Evolutionary conservation across 2,113 vertebrate species (phyloP).

Genomic region (Mirza zaza): DNA sequence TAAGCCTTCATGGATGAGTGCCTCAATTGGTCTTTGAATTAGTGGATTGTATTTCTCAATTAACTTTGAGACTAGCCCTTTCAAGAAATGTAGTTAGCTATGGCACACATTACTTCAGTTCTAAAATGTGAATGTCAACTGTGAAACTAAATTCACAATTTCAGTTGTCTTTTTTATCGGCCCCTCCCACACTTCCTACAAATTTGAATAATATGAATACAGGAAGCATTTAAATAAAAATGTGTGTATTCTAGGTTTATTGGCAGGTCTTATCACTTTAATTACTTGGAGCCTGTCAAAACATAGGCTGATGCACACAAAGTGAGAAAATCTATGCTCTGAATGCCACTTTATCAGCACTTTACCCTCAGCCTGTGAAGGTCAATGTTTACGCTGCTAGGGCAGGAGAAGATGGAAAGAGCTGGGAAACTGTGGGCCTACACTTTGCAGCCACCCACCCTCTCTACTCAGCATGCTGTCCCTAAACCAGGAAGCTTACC

Average conservation of each 20-base stretch:
- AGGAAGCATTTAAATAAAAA: constrained; percentile 38
- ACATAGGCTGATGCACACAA: not conserved
- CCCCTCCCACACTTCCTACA: constrained; percentile 40
- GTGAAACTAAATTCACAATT: constrained; percentile 54
- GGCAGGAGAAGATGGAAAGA: not conserved
- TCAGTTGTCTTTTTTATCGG: constrained; percentile 32
- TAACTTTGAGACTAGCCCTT: constrained; percentile 50
- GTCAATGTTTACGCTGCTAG: not conserved
- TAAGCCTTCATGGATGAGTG: constrained; percentile 41
- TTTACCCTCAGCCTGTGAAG: not conserved
- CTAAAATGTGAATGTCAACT: constrained; percentile 45
- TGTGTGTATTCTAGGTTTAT: constrained; percentile 22
- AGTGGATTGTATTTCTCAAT: constrained; percentile 56
- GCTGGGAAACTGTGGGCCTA: not conserved
- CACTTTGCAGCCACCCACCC: fast-evolving
- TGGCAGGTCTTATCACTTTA: constrained; percentile 9
- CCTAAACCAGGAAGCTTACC: not conserved
- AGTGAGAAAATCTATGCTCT: not conserved
- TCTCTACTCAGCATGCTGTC: fast-evolving
- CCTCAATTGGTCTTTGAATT: constrained; percentile 52
- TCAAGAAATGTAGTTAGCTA: constrained; percentile 6
- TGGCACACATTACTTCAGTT: not conserved
- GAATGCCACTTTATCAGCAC: not conserved
- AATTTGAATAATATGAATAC: constrained; percentile 7
- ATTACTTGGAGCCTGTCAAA: constrained; percentile 48